Conservation (phyloP, 2,888 invertebrate genomes). For the Conomelus anceps region DNA sequence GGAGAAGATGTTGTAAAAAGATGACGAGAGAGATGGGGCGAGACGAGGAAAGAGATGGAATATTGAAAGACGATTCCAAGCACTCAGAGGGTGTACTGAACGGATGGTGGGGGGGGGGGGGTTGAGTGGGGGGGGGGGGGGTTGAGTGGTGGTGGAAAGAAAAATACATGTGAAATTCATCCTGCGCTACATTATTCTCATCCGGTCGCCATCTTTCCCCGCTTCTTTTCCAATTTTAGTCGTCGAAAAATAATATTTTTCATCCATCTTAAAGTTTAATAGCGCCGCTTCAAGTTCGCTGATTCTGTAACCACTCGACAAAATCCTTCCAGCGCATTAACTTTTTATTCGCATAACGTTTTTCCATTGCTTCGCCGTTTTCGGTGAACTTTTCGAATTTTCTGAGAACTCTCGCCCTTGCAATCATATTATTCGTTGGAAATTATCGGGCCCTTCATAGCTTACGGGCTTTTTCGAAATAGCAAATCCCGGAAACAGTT, state of each 20-base stretch:
- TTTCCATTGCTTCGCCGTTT: background rate
- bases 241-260: background rate
- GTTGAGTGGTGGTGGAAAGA: no score
- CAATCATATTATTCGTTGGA: background rate
- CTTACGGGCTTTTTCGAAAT: background rate
- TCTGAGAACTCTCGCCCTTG: background rate
- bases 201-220: background rate
- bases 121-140: no score
- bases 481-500: background rate
- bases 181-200: background rate
- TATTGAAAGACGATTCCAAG: background rate
- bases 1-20: background rate
- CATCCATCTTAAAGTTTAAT: background rate
- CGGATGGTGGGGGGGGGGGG: no score
- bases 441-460: background rate
- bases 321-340: background rate
- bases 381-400: no score
- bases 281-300: background rate
- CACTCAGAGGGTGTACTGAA: background rate
- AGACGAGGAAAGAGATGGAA: background rate
- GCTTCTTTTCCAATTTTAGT: background rate
- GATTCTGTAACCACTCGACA: background rate
- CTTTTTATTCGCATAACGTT: background rate
- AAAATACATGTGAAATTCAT: background rate
- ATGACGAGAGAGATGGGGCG: background rate